Percentiles rank a stretch among this genome's conserved stretches.
Evolutionary conservation across 2,888 invertebrate genomes (phyloP).

Genomic region (Monoplex corrugatus): DNA sequence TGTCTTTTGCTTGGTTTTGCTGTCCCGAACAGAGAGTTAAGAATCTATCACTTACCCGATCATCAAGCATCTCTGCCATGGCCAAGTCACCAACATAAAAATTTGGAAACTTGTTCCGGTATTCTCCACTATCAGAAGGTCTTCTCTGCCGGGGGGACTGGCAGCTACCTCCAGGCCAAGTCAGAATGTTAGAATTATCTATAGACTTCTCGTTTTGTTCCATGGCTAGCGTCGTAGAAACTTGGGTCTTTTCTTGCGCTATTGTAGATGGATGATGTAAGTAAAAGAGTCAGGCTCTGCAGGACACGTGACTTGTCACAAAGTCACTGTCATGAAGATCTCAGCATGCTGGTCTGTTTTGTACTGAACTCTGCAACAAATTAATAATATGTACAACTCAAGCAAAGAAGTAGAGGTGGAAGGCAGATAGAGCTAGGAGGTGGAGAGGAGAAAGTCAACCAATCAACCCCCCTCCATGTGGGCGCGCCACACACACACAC

Average conservation of each 20-base stretch:
- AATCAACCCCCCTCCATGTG: no score
- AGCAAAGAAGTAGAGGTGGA: no score
- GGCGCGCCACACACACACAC: no score
- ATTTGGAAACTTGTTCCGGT: neutral
- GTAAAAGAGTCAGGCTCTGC: neutral
- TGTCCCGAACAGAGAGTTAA: neutral
- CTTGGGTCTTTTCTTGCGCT: neutral
- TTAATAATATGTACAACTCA: neutral
- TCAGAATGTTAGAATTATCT: neutral
- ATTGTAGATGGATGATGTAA: neutral
- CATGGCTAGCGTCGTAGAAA: neutral
- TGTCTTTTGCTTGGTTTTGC: neutral
- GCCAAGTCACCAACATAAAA: conserved; percentile 32
- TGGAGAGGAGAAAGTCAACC: no score
- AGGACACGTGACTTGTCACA: neutral
- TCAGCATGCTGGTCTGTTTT: neutral
- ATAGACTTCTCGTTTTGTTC: neutral
- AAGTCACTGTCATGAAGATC: neutral
- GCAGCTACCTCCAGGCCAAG: conserved; percentile 24
- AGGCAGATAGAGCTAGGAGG: no score
- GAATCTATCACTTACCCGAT: neutral
- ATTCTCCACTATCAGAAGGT: conserved; percentile 22
- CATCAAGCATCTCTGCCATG: conserved; percentile 35
- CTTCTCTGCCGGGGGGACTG: conserved; percentile 6
- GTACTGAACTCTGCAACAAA: neutral